A percentile compares a stretch with the other conserved stretches of the same genome.
Conservation (phyloP, 2,113 vertebrate species). For the Vimba vimba region DNA sequence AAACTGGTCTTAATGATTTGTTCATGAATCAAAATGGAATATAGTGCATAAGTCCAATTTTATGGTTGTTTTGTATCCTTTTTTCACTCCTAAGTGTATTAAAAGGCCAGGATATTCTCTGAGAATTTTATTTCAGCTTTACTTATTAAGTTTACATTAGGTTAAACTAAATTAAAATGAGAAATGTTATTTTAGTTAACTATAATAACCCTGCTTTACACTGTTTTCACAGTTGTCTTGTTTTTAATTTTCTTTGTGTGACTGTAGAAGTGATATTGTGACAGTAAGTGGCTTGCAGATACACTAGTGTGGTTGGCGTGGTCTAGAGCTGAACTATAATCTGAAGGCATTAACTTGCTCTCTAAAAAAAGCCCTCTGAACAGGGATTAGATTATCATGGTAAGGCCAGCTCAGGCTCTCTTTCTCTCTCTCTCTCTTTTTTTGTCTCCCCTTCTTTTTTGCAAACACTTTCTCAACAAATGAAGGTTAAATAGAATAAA, state of each 20-base stretch:
- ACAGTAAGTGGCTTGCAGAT: slow-evolving; percentile 32
- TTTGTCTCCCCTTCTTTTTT: slow-evolving; percentile 49
- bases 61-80: no score
- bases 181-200: background rate
- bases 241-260: background rate
- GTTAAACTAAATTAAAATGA: background rate
- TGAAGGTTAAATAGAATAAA: background rate
- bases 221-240: background rate
- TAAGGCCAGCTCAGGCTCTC: slow-evolving; percentile 74
- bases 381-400: slow-evolving; percentile 82
- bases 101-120: no score
- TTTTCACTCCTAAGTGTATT: no score
- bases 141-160: background rate
- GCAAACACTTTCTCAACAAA: slow-evolving; percentile 27
- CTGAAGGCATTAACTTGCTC: slow-evolving; percentile 81
- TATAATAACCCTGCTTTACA: no score
- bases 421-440: slow-evolving; percentile 14
- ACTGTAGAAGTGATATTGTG: background rate
- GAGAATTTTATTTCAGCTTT: background rate
- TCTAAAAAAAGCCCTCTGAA: slow-evolving; percentile 83
- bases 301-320: slow-evolving; percentile 71
- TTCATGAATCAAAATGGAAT: background rate
- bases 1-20: background rate
- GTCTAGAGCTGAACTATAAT: slow-evolving; percentile 77
- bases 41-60: background rate